These are phyloP conservation scores for Oncorhynchus masou DNA, from an alignment of 2,113 vertebrate species.

Conservation along the genomic window DNA sequence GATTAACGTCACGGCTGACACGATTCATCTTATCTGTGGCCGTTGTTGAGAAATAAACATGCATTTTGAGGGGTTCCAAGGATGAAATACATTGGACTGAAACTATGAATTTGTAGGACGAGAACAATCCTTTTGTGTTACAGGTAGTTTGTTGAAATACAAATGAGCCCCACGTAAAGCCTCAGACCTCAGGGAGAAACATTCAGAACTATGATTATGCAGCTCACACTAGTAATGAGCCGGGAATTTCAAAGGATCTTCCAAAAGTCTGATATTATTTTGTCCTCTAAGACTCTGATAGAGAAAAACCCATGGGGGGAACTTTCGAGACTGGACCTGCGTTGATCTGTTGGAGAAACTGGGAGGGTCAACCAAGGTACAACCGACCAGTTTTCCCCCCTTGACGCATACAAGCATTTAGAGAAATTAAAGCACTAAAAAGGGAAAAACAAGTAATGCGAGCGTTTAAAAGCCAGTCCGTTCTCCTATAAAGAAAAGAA, in stretches of 20 bases:
- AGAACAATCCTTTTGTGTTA: background rate
- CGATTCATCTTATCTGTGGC: background rate
- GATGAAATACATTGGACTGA: background rate
- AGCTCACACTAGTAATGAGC: slow-evolving; percentile 32
- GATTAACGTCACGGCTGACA: background rate
- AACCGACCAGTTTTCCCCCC: slow-evolving; percentile 38
- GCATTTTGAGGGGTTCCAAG: background rate
- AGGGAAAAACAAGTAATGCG: slow-evolving; percentile 68
- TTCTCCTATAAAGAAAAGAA: slow-evolving; percentile 73
- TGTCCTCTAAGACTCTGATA: slow-evolving; percentile 25
- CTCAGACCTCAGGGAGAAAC: slow-evolving; percentile 13
- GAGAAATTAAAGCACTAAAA: slow-evolving; percentile 60
- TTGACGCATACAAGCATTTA: slow-evolving; percentile 44
- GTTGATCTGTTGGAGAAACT: slow-evolving; percentile 38
- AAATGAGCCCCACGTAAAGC: slow-evolving; percentile 1
- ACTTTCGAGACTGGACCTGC: slow-evolving; percentile 13
- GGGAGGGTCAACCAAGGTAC: slow-evolving; percentile 63
- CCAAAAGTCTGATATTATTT: slow-evolving; percentile 17
- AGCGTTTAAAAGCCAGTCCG: slow-evolving; percentile 69
- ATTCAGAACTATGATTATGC: slow-evolving; percentile 16
- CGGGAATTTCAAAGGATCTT: slow-evolving; percentile 26
- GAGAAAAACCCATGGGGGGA: slow-evolving; percentile 19
- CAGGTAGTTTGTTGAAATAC: background rate
- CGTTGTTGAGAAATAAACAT: background rate
- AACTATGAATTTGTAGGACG: background rate